Evolutionary conservation across 2,888 invertebrate genomes (phyloP).

Genomic region (Caradrina kadenii): DNA sequence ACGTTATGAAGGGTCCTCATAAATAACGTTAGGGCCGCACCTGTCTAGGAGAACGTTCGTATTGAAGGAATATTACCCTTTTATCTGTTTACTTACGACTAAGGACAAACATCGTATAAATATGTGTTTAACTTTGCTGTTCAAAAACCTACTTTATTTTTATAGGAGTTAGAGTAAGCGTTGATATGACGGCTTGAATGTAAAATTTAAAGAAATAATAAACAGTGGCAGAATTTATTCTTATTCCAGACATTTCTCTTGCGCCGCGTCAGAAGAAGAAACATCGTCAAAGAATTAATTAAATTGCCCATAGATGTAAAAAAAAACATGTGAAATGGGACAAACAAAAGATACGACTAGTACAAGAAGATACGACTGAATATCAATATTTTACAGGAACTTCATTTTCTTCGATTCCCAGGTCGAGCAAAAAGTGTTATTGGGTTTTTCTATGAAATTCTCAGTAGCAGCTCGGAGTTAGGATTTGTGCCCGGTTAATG

Average conservation of each 20-base stretch:
- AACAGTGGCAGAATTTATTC: conserved; percentile 6
- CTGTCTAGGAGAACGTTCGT: conserved; percentile 71
- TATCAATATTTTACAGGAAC: neutral
- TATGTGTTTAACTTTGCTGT: conserved; percentile 11
- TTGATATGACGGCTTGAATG: conserved; percentile 6
- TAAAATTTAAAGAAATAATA: conserved; percentile 18
- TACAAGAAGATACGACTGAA: neutral
- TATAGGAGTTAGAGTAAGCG: neutral
- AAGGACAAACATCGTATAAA: conserved; percentile 37
- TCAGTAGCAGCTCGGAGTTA: no score
- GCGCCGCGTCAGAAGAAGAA: neutral
- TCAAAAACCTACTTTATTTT: conserved; percentile 44
- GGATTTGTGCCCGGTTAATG: no score
- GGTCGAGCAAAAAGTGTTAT: no score
- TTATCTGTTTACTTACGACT: conserved; percentile 64
- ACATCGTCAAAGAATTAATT: neutral
- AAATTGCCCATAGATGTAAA: neutral
- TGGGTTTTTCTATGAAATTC: no score
- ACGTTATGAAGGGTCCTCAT: conserved; percentile 73
- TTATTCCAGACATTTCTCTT: conserved; percentile 16
- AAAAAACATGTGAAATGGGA: neutral
- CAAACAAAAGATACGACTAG: neutral
- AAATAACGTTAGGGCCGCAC: conserved; percentile 79
- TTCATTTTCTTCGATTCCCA: neutral
- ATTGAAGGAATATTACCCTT: conserved; percentile 66